Conservation (phyloP, 2,888 invertebrate species). For the Listrodromus nycthemerus region DNA sequence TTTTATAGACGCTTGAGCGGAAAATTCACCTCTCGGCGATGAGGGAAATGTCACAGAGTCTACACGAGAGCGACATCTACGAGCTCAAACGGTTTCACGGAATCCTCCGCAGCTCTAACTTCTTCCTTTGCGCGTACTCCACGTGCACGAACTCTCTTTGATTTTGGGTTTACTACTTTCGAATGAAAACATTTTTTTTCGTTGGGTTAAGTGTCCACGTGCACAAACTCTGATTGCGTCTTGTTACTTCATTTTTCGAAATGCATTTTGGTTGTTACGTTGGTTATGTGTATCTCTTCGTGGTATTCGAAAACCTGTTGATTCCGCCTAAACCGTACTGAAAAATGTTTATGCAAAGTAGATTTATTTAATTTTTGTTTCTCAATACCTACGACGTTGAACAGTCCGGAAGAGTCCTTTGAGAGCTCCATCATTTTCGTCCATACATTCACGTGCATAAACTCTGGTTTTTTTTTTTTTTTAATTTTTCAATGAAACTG, state of each 20-base stretch:
- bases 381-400: conserved; percentile 29
- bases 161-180: too few relatives aligned
- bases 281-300: background rate
- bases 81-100: background rate
- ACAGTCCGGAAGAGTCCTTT: background rate
- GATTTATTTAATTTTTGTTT: background rate
- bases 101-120: background rate
- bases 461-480: background rate
- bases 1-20: conserved; percentile 9
- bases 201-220: too few relatives aligned
- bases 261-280: background rate
- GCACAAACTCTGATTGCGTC: too few relatives aligned
- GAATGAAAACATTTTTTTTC: too few relatives aligned
- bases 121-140: background rate
- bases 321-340: background rate
- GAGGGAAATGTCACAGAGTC: conserved; percentile 37
- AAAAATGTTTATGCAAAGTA: background rate
- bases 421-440: background rate
- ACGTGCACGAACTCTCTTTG: too few relatives aligned
- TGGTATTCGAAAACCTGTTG: background rate
- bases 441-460: background rate
- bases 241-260: background rate
- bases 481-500: background rate
- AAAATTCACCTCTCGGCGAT: conserved; percentile 40
- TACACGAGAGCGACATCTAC: conserved; percentile 34